Evolutionary conservation across 2,888 invertebrate genomes (phyloP).

Genomic region (Perdita meconis): DNA sequence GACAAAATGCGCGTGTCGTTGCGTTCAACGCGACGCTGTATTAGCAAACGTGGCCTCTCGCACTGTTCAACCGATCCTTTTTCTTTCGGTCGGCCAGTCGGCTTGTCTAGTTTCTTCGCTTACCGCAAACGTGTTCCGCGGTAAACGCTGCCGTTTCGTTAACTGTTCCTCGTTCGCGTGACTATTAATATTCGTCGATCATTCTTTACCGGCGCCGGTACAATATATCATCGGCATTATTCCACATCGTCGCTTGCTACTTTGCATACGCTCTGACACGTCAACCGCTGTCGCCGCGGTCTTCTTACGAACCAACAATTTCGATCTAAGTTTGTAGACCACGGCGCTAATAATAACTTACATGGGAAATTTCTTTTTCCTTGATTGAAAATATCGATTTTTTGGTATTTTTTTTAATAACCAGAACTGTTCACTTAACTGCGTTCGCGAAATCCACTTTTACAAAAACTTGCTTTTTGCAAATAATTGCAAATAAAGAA

Average conservation of each 20-base stretch:
- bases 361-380: no score
- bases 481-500: no score
- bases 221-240: slow-evolving; percentile 10
- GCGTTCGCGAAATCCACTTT: no score
- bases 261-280: not conserved
- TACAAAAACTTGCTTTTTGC: no score
- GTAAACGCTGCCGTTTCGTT: slow-evolving; percentile 40
- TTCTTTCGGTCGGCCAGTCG: not conserved
- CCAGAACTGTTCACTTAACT: no score
- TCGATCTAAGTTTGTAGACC: not conserved
- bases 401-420: no score
- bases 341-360: no score
- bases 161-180: slow-evolving; percentile 31
- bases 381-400: no score
- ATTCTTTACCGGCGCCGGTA: slow-evolving; percentile 5
- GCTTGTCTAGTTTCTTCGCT: slow-evolving; percentile 35
- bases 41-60: slow-evolving; percentile 18
- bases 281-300: not conserved
- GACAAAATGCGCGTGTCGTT: slow-evolving; percentile 43
- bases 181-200: slow-evolving; percentile 32
- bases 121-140: slow-evolving; percentile 35
- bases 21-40: not conserved
- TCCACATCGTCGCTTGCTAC: not conserved
- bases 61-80: slow-evolving; percentile 28
- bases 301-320: not conserved